Evolutionary conservation across 1,140 invertebrate species (phyloP).

Genomic region (Epicauta chinensis): DNA sequence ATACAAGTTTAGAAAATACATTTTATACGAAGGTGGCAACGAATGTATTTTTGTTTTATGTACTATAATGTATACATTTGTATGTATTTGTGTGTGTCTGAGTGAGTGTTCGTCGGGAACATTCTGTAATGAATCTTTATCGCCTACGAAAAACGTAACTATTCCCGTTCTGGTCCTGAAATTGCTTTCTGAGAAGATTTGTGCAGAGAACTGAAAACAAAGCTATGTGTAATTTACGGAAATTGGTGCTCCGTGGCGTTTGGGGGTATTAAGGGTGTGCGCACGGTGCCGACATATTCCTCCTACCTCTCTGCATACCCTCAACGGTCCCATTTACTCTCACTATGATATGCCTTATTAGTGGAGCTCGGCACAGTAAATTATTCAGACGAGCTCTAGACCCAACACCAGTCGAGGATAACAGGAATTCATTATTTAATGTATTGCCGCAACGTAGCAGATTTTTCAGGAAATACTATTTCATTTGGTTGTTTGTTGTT

Average conservation of each 20-base stretch:
- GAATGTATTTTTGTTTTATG: conserved; percentile 21
- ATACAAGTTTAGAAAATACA: conserved; percentile 8
- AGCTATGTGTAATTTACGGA: conserved; percentile 40
- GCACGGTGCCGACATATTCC: conserved; percentile 11
- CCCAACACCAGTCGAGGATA: conserved; percentile 18
- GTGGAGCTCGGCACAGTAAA: conserved; percentile 24
- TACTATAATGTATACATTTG: no score
- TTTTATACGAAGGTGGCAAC: conserved; percentile 17
- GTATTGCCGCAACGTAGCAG: conserved; percentile 19
- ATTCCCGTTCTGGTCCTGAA: conserved; percentile 33
- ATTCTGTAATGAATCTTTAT: conserved; percentile 39
- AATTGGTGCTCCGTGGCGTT: conserved; percentile 32
- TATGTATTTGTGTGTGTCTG: no score
- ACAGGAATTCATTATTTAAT: conserved; percentile 23
- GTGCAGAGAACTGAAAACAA: conserved; percentile 38
- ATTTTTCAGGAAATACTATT: conserved; percentile 2
- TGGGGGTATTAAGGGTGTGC: conserved; percentile 26
- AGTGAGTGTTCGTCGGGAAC: conserved; percentile 28
- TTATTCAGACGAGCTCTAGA: conserved; percentile 21
- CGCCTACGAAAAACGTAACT: conserved; percentile 39
- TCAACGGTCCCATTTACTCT: conserved; percentile 14
- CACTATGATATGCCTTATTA: conserved; percentile 30
- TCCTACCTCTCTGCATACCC: conserved; percentile 4
- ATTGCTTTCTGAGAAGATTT: conserved; percentile 39
- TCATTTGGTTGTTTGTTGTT: no score